Conservation (phyloP, 30 jellyfish, hydroid and myxozoan genomes). For the Cassiopea xamachana region DNA sequence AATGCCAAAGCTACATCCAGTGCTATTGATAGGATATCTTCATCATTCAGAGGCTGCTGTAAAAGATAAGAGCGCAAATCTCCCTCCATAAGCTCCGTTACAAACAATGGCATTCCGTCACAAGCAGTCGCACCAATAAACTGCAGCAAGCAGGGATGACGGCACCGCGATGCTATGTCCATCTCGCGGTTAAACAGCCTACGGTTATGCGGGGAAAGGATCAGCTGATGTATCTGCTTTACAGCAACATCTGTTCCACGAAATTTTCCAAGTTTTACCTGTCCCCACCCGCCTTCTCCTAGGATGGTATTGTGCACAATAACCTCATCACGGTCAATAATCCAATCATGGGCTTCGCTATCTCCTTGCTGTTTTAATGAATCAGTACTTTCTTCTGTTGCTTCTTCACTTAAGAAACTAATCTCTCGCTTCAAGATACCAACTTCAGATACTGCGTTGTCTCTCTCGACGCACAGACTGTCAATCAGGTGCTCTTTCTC, state of each 20-base stretch:
- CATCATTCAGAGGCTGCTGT: constrained; percentile 30
- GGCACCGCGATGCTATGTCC: constrained; percentile 95
- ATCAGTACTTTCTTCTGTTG: neutral
- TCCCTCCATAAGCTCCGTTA: constrained; percentile 82
- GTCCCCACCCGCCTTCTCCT: constrained; percentile 98
- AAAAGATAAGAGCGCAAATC: constrained; percentile 79
- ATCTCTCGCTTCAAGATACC: constrained; percentile 59
- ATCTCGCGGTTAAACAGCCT: constrained; percentile 94
- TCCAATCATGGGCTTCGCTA: constrained; percentile 70
- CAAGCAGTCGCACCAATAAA: constrained; percentile 96
- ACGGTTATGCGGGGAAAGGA: constrained; percentile 92
- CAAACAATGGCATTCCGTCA: constrained; percentile 93
- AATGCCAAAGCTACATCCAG: constrained; percentile 83
- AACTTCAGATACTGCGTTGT: constrained; percentile 50
- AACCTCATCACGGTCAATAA: constrained; percentile 77
- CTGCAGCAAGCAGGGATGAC: constrained; percentile 97
- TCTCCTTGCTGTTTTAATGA: neutral
- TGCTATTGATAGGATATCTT: constrained; percentile 63
- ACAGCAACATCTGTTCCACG: constrained; percentile 98
- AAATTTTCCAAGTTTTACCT: constrained; percentile 89
- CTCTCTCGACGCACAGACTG: constrained; percentile 37
- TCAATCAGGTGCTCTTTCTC: constrained; percentile 50
- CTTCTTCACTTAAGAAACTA: constrained; percentile 14
- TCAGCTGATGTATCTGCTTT: constrained; percentile 90
- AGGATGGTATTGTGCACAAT: constrained; percentile 47